Base-by-base conservation (phyloP, 2,888 invertebrate species). In the Torymus tubicola region DNA sequence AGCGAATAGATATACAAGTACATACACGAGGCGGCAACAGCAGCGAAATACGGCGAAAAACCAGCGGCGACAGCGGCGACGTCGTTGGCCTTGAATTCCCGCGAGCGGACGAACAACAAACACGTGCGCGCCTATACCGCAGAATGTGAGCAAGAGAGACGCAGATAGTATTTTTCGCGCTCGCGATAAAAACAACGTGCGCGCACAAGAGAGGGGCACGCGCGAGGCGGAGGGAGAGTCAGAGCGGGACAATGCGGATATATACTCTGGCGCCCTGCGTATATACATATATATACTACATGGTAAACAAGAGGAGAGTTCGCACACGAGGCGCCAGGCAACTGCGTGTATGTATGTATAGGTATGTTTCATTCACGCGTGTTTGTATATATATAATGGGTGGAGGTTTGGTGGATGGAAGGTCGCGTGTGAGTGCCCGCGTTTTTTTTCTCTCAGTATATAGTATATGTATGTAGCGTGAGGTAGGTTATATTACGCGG, bases 61-160 rank as follows among this genome's bases (percentile, higher is more conserved):
- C 42, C 8, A 42, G 21, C 14, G 67, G n/a, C 60, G 78, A 57
- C 63, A 61, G 14, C 68, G 53, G n/a, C 71, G 65, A 50, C 58
- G 42, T 21, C 73, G 81, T 73, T 50, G 78, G 81, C 77, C 80
- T 77, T 81, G 76, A 77, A 76, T 64, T 31, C 18, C 55, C 69
- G 61, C 77, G 53, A 69, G 63, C 77, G 70, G 76, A 53, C 73
- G 63, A 69, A 79, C 78, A 73, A 79, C 72, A 73, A 79, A 77
- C 64, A 58, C 60, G 42, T 42, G 42, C 42, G 8, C 42, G 5
- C 8, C 8, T 8, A 5, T 8, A 8, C 42, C 42, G 8, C 5
- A 42, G 42, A 42, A 8, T 42, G 42, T 42, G 42, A 0, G 42
- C 5, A 8, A 5, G 42, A 42, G 42, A 8, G 53, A 58, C 18